phyloP scores from a whole-genome alignment of 92 coral and sea anemone genomes.

The Epizoanthus illoricatus region DNA sequence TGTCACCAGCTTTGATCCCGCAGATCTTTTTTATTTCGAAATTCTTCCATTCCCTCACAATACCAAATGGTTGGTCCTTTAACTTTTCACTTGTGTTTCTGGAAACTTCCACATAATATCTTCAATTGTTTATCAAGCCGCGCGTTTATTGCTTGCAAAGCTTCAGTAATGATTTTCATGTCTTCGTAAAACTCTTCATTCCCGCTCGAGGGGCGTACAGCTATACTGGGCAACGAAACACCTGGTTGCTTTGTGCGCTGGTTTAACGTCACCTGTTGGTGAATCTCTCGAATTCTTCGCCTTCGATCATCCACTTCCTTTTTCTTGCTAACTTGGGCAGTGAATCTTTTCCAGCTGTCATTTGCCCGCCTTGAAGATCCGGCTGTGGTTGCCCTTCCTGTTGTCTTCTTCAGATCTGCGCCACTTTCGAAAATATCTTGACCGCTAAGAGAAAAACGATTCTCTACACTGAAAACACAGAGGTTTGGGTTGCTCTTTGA shows the following conservation, averaged over 20 bases:
- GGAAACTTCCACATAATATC: background rate
- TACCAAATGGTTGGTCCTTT: no score
- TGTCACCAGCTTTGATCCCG: no score
- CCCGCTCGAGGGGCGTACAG: background rate
- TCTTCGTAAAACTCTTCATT: constrained; percentile 28
- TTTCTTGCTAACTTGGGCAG: background rate
- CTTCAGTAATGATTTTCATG: constrained; percentile 30
- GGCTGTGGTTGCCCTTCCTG: background rate
- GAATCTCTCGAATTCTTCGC: constrained; percentile 23
- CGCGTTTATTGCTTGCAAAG: constrained; percentile 19
- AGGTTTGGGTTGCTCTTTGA: constrained; percentile 28
- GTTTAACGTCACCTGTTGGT: constrained; percentile 1
- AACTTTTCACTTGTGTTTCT: no score
- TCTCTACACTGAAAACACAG: no score
- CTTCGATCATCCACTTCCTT: constrained; percentile 4
- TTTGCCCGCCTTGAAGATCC: background rate
- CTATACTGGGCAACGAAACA: constrained; percentile 11
- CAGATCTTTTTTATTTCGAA: no score
- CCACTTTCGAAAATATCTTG: background rate
- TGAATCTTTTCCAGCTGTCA: background rate
- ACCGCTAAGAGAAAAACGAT: no score
- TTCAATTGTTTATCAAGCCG: constrained; percentile 2
- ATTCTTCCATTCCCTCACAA: no score
- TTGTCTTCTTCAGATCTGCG: background rate
- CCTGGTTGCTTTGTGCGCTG: background rate